phyloP scores from a whole-genome alignment of 2,888 invertebrate species.

The Epinotia demarniana region DNA sequence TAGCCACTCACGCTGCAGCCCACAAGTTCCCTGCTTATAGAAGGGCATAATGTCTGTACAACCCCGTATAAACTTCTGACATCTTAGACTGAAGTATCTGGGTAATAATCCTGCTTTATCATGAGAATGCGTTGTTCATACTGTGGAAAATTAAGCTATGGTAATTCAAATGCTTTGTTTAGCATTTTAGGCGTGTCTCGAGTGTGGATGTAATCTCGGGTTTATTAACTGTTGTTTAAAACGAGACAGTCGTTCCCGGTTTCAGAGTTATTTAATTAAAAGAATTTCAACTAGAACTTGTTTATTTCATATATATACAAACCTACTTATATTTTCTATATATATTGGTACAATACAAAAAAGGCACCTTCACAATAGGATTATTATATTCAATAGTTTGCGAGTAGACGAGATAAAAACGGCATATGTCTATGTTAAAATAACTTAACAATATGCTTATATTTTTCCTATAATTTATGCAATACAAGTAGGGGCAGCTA shows the following conservation, averaged over 20 bases:
- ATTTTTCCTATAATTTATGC: too few relatives aligned
- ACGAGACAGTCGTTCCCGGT: constrained; percentile 9
- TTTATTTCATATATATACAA: not conserved
- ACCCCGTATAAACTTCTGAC: not conserved
- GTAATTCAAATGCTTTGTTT: constrained; percentile 31
- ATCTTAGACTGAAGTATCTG: not conserved
- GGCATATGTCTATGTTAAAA: too few relatives aligned
- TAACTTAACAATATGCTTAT: too few relatives aligned
- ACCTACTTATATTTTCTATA: too few relatives aligned
- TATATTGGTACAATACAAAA: too few relatives aligned
- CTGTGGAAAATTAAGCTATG: constrained; percentile 29
- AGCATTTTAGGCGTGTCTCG: constrained; percentile 28
- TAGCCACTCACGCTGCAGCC: not conserved
- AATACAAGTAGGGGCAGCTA: too few relatives aligned
- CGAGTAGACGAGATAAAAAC: too few relatives aligned
- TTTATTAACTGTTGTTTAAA: constrained; percentile 27
- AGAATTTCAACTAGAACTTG: constrained; percentile 10
- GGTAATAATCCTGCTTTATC: constrained; percentile 21
- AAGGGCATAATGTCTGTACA: not conserved
- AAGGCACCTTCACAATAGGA: too few relatives aligned
- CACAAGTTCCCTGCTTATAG: not conserved
- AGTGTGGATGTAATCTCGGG: constrained; percentile 27
- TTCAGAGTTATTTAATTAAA: constrained; percentile 13
- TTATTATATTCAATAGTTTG: too few relatives aligned
- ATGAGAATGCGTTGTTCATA: constrained; percentile 27